Base-by-base conservation (phyloP, 2,797 vertebrate genomes). In the Hyperoplus lanceolatus region DNA sequence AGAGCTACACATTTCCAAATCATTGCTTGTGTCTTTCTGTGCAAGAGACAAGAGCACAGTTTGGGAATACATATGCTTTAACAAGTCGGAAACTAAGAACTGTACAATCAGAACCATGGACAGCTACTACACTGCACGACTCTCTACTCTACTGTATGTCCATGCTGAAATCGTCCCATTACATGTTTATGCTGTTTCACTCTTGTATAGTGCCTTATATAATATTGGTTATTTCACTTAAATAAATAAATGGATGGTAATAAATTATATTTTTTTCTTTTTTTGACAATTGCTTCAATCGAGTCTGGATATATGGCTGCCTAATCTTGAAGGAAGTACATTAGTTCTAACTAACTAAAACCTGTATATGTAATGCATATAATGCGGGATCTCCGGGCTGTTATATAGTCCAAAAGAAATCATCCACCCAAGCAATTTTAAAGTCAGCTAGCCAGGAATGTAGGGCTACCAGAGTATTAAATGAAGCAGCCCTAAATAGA, bases 401-500 rank as follows among this genome's bases (percentile, higher is more conserved):
- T 72, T 50, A 75, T 70, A 76, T 69, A 57, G 76, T 80, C 78
- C 80, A 76, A 82, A 87, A 53, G 64, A 84, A 88, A 85, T 80
- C 29, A 39, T 63, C 58, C 73, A 71, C 16, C 70, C 2, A 45
- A 76, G 86, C 70, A 73, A 59, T 46, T 84, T 86, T 81, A 61
- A 79, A 79, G 67, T 68, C 42, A 60, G 16, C 68, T 53, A 59
- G 75, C 65, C 67, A 68, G 49, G 18, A 73, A 74, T 73, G 63
- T 68, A 49, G 41, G 74, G 49, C 88, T 88, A 60, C 64, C 16
- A 56, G 68, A 87, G 73, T 56, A 80, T 86, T 78, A 80, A 66
- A 82, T 67, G 64, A 77, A 69, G 68, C 77, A 78, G 65, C 53
- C 66, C 69, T 60, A 76, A 84, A 84, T 82, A 83, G 70, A 75